Evolutionary conservation across 2,113 vertebrate genomes (phyloP), one percentile per base, ranked within the genome.

Genomic region (Bufo gargarizans): DNA sequence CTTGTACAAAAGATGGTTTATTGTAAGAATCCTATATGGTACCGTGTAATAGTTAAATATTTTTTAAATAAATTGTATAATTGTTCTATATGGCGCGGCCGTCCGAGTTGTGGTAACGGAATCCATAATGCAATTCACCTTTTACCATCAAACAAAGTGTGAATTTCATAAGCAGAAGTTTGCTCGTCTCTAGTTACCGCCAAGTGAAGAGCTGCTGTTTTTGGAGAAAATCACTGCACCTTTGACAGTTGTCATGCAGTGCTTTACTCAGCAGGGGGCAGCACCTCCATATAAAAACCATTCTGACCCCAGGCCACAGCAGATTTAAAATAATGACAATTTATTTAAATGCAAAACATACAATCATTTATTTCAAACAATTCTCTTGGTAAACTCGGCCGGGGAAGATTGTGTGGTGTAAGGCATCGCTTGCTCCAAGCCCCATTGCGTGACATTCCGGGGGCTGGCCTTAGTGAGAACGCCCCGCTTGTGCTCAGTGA

Each of bases 1-100:
- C 97, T 96, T 98, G 97, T 99, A 97, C 94, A 97, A 78, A 96
- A 98, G 95, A 95, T 91, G 97, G 97, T 98, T 96, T 96, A 95
- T 97, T 98, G 96, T 97, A 97, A 98, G 96, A 98, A 97, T 97
- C 96, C 96, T 97, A 98, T 98, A 97, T 96, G 96, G 91, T 97
- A 96, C 98, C 97, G 97, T 95, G 97, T 98, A 98, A 96, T 97
- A 96, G 97, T 98, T 98, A 22, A 77, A 78, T 92, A 92, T 92
- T 94, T 98, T 99, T 98, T 95, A 96, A 97, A 98, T 98, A 97
- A 97, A 93, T 93, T 95, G 81, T 83, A 67, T 83, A 67, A 83
- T 83, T 83, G 81, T 83, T 83, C 47, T 69, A 83, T 16, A 82
- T 33, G 33, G 33, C 1, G 33, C 33, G 33, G 33, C 33, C 0